phyloP scores from a whole-genome alignment of 2,888 invertebrate species.

The Standfussiana lucernea region DNA sequence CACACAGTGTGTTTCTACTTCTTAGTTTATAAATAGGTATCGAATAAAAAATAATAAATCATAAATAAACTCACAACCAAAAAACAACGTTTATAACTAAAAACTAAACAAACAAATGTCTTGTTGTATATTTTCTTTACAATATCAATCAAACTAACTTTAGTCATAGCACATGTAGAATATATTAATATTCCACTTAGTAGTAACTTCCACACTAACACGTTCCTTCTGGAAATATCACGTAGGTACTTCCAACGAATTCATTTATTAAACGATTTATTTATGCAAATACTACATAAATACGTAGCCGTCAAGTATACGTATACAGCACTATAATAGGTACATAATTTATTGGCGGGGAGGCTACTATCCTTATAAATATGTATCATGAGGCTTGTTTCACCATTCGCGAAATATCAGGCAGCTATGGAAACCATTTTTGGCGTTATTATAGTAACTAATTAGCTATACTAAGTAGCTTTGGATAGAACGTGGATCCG shows the following conservation, averaged over 20 bases:
- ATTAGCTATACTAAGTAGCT: background rate
- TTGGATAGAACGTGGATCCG: background rate
- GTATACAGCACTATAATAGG: slow-evolving; percentile 36
- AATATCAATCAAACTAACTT: slow-evolving; percentile 29
- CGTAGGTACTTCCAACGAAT: slow-evolving; percentile 10
- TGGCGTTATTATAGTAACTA: background rate
- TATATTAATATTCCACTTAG: background rate
- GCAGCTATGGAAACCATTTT: slow-evolving; percentile 5
- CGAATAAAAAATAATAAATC: slow-evolving; percentile 25
- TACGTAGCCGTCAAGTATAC: slow-evolving; percentile 34
- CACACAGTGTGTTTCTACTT: slow-evolving; percentile 38
- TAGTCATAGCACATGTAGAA: background rate
- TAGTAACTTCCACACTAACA: slow-evolving; percentile 16
- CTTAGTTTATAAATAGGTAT: slow-evolving; percentile 24
- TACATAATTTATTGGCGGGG: slow-evolving; percentile 51
- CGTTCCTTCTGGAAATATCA: slow-evolving; percentile 1
- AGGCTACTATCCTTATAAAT: slow-evolving; percentile 48
- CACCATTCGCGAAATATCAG: slow-evolving; percentile 33
- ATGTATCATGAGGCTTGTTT: slow-evolving; percentile 40
- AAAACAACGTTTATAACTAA: slow-evolving; percentile 7
- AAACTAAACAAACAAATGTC: slow-evolving; percentile 22
- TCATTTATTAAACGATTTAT: slow-evolving; percentile 32
- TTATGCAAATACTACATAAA: slow-evolving; percentile 55
- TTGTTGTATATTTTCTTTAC: slow-evolving; percentile 33
- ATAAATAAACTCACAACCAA: slow-evolving; percentile 4